A percentile compares a stretch with the other conserved stretches of the same genome.
Conservation (phyloP, 92 coral and sea anemone genomes). For the Epizoanthus illoricatus region DNA sequence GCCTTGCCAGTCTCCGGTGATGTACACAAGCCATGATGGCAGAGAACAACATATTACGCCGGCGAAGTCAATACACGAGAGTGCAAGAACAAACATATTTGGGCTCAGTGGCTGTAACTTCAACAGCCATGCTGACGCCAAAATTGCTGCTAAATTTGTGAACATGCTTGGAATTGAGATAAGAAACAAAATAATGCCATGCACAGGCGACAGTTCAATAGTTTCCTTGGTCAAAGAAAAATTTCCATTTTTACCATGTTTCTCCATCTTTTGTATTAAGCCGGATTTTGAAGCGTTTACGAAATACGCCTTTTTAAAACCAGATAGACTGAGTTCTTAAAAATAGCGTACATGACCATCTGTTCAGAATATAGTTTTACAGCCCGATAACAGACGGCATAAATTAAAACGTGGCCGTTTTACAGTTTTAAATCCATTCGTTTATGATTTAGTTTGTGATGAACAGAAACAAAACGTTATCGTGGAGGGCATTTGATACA, state of each 20-base stretch:
- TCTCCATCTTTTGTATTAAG: neutral
- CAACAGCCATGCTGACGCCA: constrained; percentile 16
- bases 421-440: no score
- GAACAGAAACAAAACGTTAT: neutral
- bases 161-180: constrained; percentile 29
- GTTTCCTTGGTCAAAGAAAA: neutral
- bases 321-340: neutral
- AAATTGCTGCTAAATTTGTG: constrained; percentile 22
- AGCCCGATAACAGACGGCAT: no score
- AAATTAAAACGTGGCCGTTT: no score
- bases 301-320: neutral
- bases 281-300: neutral
- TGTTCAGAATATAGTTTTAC: no score
- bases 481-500: neutral
- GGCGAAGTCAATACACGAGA: constrained; percentile 10
- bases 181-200: constrained; percentile 3
- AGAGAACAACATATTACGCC: neutral
- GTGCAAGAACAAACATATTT: constrained; percentile 12
- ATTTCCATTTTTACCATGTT: neutral
- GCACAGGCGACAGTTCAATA: neutral
- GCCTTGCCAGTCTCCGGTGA: constrained; percentile 7
- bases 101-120: constrained; percentile 28
- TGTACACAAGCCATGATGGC: constrained; percentile 18
- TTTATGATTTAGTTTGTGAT: neutral
- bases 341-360: no score